Evolutionary conservation across 2,888 invertebrate species (phyloP).

Genomic region (Gari tellinella): DNA sequence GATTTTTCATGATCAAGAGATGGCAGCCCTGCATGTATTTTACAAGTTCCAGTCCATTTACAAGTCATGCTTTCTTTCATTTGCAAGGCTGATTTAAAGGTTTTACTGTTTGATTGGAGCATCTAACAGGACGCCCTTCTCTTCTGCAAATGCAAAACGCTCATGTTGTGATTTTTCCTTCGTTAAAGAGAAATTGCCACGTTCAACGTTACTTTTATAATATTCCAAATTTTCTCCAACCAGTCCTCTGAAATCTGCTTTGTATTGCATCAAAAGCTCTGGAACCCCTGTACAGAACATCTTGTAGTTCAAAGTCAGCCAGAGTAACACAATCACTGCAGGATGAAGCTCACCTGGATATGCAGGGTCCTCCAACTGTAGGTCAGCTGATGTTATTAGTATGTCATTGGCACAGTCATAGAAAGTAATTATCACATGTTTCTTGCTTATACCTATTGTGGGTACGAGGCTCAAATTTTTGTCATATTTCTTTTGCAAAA

Average conservation of each 20-base stretch:
- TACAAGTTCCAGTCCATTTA: no score
- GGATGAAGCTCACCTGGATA: constrained; percentile 9
- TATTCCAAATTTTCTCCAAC: constrained; percentile 4
- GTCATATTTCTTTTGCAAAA: constrained; percentile 14
- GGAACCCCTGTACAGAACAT: constrained; percentile 2
- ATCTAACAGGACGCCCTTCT: constrained; percentile 1
- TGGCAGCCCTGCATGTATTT: no score
- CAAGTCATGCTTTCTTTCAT: no score
- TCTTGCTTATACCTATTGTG: constrained; percentile 12
- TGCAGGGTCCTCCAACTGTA: constrained; percentile 8
- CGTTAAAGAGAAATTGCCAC: background rate
- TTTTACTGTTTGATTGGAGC: background rate
- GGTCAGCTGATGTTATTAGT: constrained; percentile 6
- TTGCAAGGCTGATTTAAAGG: background rate
- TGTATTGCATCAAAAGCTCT: constrained; percentile 7
- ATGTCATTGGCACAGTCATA: constrained; percentile 5
- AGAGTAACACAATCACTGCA: constrained; percentile 13
- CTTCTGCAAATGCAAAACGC: constrained; percentile 4
- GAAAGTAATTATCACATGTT: constrained; percentile 6
- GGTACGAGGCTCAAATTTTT: constrained; percentile 7
- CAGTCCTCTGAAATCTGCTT: constrained; percentile 2
- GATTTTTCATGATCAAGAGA: no score
- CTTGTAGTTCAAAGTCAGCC: constrained; percentile 6
- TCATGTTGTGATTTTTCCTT: constrained; percentile 5
- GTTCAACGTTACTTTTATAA: constrained; percentile 3